These are phyloP conservation scores for Chaetophractus vellerosus DNA, from an alignment of 2,797 vertebrate genomes.

Conservation along the genomic window DNA sequence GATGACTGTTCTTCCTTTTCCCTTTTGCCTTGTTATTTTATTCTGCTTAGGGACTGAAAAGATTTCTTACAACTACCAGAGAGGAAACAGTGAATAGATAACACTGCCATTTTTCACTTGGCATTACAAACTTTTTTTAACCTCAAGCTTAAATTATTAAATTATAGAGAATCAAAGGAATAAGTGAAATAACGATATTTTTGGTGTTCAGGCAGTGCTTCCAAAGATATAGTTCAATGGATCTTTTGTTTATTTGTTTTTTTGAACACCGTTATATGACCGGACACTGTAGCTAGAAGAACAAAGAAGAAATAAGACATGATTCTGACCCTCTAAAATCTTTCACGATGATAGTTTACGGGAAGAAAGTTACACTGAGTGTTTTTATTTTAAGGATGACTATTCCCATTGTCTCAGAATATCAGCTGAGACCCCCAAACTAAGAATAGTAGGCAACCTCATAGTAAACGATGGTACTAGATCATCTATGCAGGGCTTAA, in stretches of 20 bases:
- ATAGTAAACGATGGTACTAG: not conserved
- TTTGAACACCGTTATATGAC: not conserved
- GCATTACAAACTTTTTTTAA: constrained; percentile 22
- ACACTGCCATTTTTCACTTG: not conserved
- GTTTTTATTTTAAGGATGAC: not conserved
- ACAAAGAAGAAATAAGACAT: not conserved
- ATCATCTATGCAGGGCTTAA: not conserved
- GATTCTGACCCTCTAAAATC: not conserved
- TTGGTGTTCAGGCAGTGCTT: not conserved
- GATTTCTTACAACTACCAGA: constrained; percentile 33
- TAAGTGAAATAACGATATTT: constrained; percentile 3
- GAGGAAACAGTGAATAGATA: not conserved
- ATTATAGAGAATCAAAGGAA: not conserved
- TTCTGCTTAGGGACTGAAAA: constrained; percentile 64
- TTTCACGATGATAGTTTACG: not conserved
- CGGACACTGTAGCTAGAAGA: not conserved
- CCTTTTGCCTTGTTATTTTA: constrained; percentile 55
- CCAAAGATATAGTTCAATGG: not conserved
- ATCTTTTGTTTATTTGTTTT: not conserved
- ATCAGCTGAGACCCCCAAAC: not conserved
- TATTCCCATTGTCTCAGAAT: not conserved
- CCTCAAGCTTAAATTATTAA: not conserved
- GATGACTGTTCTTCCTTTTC: constrained; percentile 61
- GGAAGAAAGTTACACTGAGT: not conserved
- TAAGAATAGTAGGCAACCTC: not conserved